phyloP scores from a whole-genome alignment of 2,113 vertebrate genomes.

The Coptodon bakossiorum region DNA sequence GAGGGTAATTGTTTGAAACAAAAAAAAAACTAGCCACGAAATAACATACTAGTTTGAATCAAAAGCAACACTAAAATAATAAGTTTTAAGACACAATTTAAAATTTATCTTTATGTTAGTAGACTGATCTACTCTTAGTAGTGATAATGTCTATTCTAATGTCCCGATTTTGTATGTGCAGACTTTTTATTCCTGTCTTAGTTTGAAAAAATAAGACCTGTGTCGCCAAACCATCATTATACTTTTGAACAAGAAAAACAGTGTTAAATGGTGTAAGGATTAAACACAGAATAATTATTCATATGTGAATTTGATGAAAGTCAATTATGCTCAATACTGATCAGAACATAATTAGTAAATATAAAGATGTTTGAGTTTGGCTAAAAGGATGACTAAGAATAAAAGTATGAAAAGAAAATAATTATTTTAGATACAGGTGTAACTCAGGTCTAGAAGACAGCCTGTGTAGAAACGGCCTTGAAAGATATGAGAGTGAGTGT shows the following conservation, averaged over 20 bases:
- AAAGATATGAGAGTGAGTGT: not conserved
- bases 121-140: not conserved
- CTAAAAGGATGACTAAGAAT: not conserved
- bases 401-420: not conserved
- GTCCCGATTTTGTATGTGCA: not conserved
- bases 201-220: not conserved
- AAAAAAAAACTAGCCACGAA: not conserved
- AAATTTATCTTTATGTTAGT: not conserved
- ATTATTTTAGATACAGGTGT: not conserved
- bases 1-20: not conserved
- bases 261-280: not conserved
- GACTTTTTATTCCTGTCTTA: not conserved
- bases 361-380: not conserved
- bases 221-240: not conserved
- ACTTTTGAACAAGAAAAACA: not conserved
- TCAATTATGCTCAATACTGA: not conserved
- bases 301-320: not conserved
- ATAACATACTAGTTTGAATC: not conserved
- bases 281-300: too few species aligned
- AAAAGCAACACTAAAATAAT: not conserved
- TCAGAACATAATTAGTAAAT: not conserved
- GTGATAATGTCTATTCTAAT: not conserved
- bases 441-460: not conserved
- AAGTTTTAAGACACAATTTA: fast-evolving
- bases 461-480: not conserved